Evolutionary conservation across 2,113 vertebrate genomes (phyloP), one percentile per base, ranked within the genome.

Genomic region (Callorhinus ursinus): DNA sequence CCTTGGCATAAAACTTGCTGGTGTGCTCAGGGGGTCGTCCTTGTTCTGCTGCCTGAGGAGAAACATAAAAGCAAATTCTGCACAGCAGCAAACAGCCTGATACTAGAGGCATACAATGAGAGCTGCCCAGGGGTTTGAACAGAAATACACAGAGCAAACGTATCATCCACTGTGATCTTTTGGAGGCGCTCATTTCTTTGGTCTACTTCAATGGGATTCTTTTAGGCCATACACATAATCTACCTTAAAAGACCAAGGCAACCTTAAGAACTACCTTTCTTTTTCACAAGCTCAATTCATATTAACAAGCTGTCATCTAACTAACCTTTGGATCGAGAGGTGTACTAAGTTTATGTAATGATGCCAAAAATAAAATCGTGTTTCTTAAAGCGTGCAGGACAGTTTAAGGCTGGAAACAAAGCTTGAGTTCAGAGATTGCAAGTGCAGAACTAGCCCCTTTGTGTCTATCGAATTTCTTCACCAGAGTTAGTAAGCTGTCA

Each of bases 1-100:
- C 99, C 98, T 99, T 99, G 39, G 99, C 99, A 31, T 99, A 99
- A 97, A 99, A 99, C 72, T 99, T 99, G 98, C 99, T 99, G 65
- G 99, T 99, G 98, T 99, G 99, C 99, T 99, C 99, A 0, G 99
- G 99, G 59, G 99, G 99, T 39, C 99, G 99, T 2, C 99, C 99
- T 98, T 99, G 99, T 95, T 99, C 99, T 93, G 99, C 99, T 94
- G 99, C 99, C 99, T 99, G 86, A 0, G 76, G 93, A 96, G 22
- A 91, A 76, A 85, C 59, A 93, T 8, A 83, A 39, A 77, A 93
- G 72, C 79, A 93, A 88, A 89, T 93, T 85, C 77, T 87, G 57
- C 42, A 74, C 5, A 28, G 59, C 36, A 85, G 51, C 26, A 90
- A 88, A 81, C 33, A 61, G 77, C 46, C 39, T 59, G 8, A 80